These are phyloP conservation scores for Tolypeutes matacus DNA, from an alignment of 2,797 vertebrate genomes.

Conservation along the genomic window DNA sequence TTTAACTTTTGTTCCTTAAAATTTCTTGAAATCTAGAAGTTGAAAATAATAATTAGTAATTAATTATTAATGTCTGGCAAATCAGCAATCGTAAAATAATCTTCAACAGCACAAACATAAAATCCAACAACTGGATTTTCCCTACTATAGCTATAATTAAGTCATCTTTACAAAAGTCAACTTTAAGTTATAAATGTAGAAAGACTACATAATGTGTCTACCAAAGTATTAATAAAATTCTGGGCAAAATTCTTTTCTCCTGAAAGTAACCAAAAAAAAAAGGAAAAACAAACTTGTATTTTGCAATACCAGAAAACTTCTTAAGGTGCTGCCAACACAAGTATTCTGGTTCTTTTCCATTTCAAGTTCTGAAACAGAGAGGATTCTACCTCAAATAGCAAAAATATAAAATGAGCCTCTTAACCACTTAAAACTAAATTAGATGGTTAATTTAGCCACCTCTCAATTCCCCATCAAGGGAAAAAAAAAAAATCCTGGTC, in stretches of 20 bases:
- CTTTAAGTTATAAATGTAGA: slow-evolving; percentile 38
- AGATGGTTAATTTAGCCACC: slow-evolving; percentile 52
- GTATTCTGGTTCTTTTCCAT: slow-evolving; percentile 52
- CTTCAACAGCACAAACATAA: slow-evolving; percentile 14
- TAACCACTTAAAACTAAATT: slow-evolving; percentile 53
- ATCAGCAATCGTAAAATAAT: slow-evolving; percentile 12
- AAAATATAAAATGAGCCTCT: slow-evolving; percentile 61
- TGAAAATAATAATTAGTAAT: slow-evolving; percentile 9
- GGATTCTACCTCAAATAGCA: slow-evolving; percentile 47
- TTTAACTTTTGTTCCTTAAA: neutral
- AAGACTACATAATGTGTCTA: neutral
- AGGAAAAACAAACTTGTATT: slow-evolving; percentile 46
- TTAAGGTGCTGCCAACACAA: slow-evolving; percentile 54
- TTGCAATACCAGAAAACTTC: slow-evolving; percentile 65
- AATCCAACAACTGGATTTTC: slow-evolving; percentile 21
- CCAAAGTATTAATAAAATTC: neutral
- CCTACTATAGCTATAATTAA: slow-evolving; percentile 36
- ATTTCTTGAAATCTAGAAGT: slow-evolving; percentile 40
- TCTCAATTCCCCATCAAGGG: slow-evolving; percentile 13
- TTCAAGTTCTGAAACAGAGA: neutral
- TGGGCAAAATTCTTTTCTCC: neutral
- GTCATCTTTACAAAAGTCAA: slow-evolving; percentile 63
- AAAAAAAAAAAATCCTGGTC: slow-evolving; percentile 3
- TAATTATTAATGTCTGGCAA: slow-evolving; percentile 28
- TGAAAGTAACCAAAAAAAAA: slow-evolving; percentile 1